phyloP scores from a whole-genome alignment of 1,140 invertebrate species.

The Araneus ventricosus region DNA sequence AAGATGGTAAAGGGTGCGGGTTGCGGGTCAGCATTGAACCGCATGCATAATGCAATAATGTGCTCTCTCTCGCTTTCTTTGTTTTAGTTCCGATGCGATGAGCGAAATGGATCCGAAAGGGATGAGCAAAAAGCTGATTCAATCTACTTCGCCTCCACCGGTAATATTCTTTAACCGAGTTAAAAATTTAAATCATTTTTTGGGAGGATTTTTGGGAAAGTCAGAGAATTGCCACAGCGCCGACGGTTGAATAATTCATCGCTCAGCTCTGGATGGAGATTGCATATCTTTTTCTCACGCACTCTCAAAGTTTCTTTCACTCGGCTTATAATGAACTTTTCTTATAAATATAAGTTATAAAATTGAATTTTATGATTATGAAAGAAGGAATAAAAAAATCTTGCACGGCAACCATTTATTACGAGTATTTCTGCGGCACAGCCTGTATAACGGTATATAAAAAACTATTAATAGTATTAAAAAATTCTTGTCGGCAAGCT shows the following conservation, averaged over 20 bases:
- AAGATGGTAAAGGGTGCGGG: neutral
- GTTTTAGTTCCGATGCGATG: neutral
- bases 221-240: neutral
- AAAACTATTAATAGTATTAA: too few relatives aligned
- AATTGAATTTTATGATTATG: too few relatives aligned
- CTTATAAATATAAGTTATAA: too few relatives aligned
- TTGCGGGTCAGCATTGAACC: neutral
- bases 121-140: neutral
- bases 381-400: too few relatives aligned
- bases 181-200: conserved; percentile 20
- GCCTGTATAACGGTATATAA: too few relatives aligned
- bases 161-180: conserved; percentile 1
- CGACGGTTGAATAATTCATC: conserved; percentile 1
- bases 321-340: too few relatives aligned
- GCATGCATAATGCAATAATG: conserved; percentile 10
- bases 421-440: too few relatives aligned
- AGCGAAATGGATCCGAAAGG: neutral
- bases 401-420: too few relatives aligned
- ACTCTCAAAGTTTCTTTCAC: too few relatives aligned
- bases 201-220: neutral
- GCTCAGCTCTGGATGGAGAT: neutral
- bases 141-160: neutral
- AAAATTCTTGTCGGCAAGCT: too few relatives aligned
- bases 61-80: neutral
- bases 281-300: too few relatives aligned